Evolutionary conservation across 1,140 invertebrate species (phyloP).

Genomic region (Anoplophora glabripennis): DNA sequence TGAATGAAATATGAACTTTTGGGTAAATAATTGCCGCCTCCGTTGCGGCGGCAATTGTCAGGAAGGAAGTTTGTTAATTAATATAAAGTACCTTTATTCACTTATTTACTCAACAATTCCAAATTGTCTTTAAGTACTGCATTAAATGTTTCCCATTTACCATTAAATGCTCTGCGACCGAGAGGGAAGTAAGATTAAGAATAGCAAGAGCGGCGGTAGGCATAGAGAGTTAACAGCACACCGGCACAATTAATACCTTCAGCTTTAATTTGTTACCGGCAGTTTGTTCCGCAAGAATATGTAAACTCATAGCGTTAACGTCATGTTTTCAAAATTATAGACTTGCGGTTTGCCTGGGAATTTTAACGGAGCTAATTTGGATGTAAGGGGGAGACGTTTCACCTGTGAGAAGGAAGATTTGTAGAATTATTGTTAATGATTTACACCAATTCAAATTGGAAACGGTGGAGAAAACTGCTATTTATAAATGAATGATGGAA

Average conservation of each 20-base stretch:
- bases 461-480: no score
- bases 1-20: no score
- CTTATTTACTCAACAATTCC: constrained; percentile 33
- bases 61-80: constrained; percentile 26
- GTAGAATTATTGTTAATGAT: no score
- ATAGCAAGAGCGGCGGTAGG: constrained; percentile 25
- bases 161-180: constrained; percentile 22
- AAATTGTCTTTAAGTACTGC: constrained; percentile 31
- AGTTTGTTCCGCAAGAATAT: constrained; percentile 38
- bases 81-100: constrained; percentile 27
- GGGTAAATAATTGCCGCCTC: no score
- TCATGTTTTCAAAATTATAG: constrained; percentile 38
- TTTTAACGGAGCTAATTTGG: constrained; percentile 28
- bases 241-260: constrained; percentile 37
- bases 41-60: no score
- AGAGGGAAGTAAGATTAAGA: constrained; percentile 16
- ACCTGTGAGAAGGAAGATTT: constrained; percentile 18
- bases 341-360: constrained; percentile 26
- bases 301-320: constrained; percentile 36
- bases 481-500: no score
- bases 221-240: constrained; percentile 30
- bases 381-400: constrained; percentile 20
- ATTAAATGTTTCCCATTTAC: constrained; percentile 35
- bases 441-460: no score
- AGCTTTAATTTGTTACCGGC: constrained; percentile 38